Conservation (phyloP, 1,140 invertebrate genomes). For the Lepeophtheirus salmonis region DNA sequence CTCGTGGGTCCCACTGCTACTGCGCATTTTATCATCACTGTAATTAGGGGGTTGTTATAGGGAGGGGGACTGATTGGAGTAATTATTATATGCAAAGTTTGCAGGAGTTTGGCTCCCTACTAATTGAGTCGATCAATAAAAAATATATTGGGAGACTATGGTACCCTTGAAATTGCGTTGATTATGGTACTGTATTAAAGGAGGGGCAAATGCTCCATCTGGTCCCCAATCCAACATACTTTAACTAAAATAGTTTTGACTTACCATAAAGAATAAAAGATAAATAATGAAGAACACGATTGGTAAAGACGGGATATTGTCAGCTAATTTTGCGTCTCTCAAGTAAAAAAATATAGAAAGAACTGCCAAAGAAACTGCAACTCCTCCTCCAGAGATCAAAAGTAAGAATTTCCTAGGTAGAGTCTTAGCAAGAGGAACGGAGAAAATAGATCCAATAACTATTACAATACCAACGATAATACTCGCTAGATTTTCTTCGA, state of each 20-base stretch:
- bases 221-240: no score
- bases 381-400: background rate
- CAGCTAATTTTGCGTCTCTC: background rate
- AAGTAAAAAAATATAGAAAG: slow-evolving; percentile 3
- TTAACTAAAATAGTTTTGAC: background rate
- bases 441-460: background rate
- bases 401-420: background rate
- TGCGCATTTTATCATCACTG: no score
- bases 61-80: no score
- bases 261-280: slow-evolving; percentile 14
- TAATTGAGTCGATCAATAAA: no score
- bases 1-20: no score
- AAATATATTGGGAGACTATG: no score
- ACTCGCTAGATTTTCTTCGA: slow-evolving; percentile 5
- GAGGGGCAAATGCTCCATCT: no score
- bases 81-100: no score
- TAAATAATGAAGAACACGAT: slow-evolving; percentile 2
- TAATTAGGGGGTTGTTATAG: no score
- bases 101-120: no score
- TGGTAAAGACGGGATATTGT: background rate
- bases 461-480: slow-evolving; percentile 9
- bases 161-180: no score
- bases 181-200: no score
- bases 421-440: background rate
- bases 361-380: background rate